Base-by-base conservation (phyloP, 2,888 invertebrate genomes). In the Amphipyra tragopoginis region DNA sequence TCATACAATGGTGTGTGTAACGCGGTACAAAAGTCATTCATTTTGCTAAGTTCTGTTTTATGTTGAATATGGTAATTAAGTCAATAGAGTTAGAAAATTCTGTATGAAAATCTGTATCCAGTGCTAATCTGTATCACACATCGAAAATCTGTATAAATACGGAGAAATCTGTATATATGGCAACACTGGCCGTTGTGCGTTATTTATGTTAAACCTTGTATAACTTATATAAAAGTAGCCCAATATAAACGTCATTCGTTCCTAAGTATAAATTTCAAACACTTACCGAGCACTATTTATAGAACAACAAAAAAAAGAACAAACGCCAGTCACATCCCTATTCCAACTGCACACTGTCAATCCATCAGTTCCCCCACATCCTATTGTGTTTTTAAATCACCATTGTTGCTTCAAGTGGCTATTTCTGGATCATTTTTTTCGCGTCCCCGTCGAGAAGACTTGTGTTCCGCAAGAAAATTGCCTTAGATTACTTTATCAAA, bases 361-460 rank as follows among this genome's bases (percentile, higher is more conserved):
- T 80, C 79, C 81, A 79, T 85, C 81, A 80, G 67, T 70, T 63
- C 57, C 77, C 76, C 79, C 61, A 51, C 70, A 63, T 69, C 51
- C 83, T 75, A 82, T 87, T 86, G 81, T 86, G 81, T 81, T 81
- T 80, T 73, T 77, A 82, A 85, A 86, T 83, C 81, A 81, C 74
- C 80, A 85, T 88, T 85, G 86, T 86, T 85, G 81, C 75, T 77
- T 74, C 73, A 84, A 88, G 85, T 86, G 85, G 82, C 82, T 81
- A 84, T 88, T 86, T 85, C 79, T 72, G 58, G 47, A 61, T 56
- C 45, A 59, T 72, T 72, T 79, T 77, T 75, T 68, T 51, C 45
- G 49, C 65, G 40, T 50, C 53, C 43, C 52, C 47, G 53, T 58
- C 45, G 51, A 44, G 52, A 65, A 39, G 64, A 65, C 40, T 53